Base-by-base conservation (phyloP, 1,140 invertebrate species). In the Cherax quadricarinatus region DNA sequence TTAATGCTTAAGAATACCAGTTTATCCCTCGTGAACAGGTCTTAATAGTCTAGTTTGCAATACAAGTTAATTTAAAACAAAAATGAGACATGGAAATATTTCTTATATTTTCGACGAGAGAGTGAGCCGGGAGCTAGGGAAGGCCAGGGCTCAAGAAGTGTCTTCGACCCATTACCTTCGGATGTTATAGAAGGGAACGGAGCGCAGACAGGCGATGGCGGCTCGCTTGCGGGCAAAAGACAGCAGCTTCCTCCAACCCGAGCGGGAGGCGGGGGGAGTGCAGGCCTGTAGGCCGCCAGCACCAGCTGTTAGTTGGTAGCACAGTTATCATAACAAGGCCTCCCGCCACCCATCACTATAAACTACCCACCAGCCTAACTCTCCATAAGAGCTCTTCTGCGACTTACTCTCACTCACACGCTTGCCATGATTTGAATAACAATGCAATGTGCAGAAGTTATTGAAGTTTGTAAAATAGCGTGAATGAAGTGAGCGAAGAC, bases 271-370 rank as follows among this genome's bases (percentile, higher is more conserved):
- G 95, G 98, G 98, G 96, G 99, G 98, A 94, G 99, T 96, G 93
- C 99, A 98, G 94, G 97, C 97, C 96, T 99, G 99, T 94, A 99
- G 97, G 97, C 99, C 99, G 96, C 99, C 99, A 95, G 98, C 98
- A 95, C 99, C 99, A 94, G 99, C 99, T 66, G 99, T 93, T 93
- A 93, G 93, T 93, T 51, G 75, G 86, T 82, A 86, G 73, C 78
- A 91, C 80, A 73, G 89, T 92, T 92, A 92, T 79, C 83, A 66
- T 78, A 75, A 84, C 79, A 85, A 70, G 18, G 70, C 81, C 41
- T 24, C 85, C 41, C 60, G 24, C 57, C 73, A 12, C 53, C 73
- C 57, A 86, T 84, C 66, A 30, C 16, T 10, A 16, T 5, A 53
- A 41, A 41, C 30, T 14, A 49, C 21, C 79, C 24, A 79, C 73